Conservation (phyloP, 2,113 vertebrate genomes). For the Dendrocopos noguchii region DNA sequence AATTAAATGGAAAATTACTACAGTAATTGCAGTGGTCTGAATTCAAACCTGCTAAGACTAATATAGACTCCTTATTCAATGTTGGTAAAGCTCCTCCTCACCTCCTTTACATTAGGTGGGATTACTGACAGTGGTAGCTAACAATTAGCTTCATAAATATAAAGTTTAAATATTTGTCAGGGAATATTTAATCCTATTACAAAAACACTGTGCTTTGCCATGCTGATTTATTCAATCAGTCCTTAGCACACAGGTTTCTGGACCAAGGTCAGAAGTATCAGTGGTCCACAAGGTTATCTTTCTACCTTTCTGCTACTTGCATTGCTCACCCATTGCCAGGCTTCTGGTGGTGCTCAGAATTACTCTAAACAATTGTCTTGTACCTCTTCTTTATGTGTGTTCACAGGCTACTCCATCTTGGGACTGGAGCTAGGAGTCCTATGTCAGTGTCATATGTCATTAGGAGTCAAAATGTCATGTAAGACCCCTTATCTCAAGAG, state of each 20-base stretch:
- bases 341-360: neutral
- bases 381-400: neutral
- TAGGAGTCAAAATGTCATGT: neutral
- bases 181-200: neutral
- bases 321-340: neutral
- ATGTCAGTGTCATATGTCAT: neutral
- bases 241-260: neutral
- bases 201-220: neutral
- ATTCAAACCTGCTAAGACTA: conserved; percentile 1
- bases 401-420: neutral
- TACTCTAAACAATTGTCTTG: neutral
- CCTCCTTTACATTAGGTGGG: neutral
- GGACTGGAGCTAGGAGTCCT: neutral
- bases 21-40: neutral
- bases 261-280: neutral
- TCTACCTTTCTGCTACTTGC: neutral
- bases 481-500: neutral
- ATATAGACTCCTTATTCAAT: neutral
- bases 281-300: neutral
- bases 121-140: neutral
- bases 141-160: conserved; percentile 21
- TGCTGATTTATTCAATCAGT: neutral
- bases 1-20: conserved; percentile 44
- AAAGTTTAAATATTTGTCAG: conserved; percentile 25
- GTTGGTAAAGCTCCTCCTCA: neutral